Evolutionary conservation across 2,113 vertebrate genomes (phyloP).

Genomic region (Centropristis striata): DNA sequence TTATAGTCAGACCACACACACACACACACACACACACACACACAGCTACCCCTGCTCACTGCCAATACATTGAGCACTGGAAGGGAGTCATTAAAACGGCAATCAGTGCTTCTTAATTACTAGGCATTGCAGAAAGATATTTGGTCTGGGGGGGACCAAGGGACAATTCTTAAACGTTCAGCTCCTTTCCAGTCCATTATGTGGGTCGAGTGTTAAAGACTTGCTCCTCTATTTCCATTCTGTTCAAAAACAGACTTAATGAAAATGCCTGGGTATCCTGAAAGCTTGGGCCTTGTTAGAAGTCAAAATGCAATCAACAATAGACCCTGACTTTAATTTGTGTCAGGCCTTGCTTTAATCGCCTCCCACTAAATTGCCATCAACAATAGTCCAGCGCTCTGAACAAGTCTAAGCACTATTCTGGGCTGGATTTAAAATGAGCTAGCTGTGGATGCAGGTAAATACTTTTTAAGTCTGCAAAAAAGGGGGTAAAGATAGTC

Average conservation of each 20-base stretch:
- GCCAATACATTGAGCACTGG: conserved; percentile 57
- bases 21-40: conserved; percentile 32
- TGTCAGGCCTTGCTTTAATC: conserved; percentile 57
- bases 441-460: conserved; percentile 12
- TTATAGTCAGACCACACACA: conserved; percentile 38
- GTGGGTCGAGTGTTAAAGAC: conserved; percentile 60
- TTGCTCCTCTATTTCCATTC: conserved; percentile 55
- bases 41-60: neutral
- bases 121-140: conserved; percentile 52
- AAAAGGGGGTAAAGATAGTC: conserved; percentile 4
- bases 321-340: conserved; percentile 57
- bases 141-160: conserved; percentile 45
- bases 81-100: conserved; percentile 78
- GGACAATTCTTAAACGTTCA: conserved; percentile 53
- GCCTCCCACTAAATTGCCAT: conserved; percentile 54
- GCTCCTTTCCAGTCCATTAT: conserved; percentile 65
- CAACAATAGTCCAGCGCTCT: conserved; percentile 36
- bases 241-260: conserved; percentile 63
- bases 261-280: conserved; percentile 42
- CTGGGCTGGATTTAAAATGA: conserved; percentile 29
- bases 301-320: conserved; percentile 66
- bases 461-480: conserved; percentile 11
- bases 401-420: conserved; percentile 25
- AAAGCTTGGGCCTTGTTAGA: conserved; percentile 49
- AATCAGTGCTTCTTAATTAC: conserved; percentile 82